Evolutionary conservation across 2,113 vertebrate genomes (phyloP).

Genomic region (Oryzias woworae): DNA sequence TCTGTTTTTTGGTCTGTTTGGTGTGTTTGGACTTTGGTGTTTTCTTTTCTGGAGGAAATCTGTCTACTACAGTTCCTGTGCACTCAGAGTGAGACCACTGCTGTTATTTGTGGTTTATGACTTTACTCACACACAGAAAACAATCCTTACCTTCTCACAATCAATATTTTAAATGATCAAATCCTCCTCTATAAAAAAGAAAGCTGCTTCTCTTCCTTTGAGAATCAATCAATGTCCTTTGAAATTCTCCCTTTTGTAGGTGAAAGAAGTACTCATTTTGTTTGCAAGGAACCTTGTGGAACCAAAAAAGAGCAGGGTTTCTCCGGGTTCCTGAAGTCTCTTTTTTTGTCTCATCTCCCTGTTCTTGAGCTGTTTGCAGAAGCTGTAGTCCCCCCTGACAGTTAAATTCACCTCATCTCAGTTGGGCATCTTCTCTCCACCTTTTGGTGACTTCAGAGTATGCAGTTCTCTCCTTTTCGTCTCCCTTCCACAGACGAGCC

Average conservation of each 20-base stretch:
- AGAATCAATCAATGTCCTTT: slow-evolving; percentile 1
- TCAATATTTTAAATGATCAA: slow-evolving; percentile 1
- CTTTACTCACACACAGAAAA: neutral
- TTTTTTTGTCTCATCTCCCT: neutral
- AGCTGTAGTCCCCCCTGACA: neutral
- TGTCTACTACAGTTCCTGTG: slow-evolving; percentile 4
- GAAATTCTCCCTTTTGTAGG: slow-evolving; percentile 7
- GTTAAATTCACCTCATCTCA: slow-evolving; percentile 58
- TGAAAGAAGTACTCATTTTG: slow-evolving; percentile 19
- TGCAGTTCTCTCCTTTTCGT: slow-evolving; percentile 78
- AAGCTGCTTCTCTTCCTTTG: neutral
- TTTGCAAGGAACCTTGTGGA: slow-evolving; percentile 22
- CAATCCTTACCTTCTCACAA: slow-evolving; percentile 1
- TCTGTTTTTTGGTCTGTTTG: neutral
- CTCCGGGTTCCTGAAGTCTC: slow-evolving; percentile 8
- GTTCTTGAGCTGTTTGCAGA: neutral
- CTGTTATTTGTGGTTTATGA: slow-evolving; percentile 10
- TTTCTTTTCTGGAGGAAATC: slow-evolving; percentile 17
- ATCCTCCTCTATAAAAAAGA: neutral
- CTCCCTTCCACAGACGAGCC: slow-evolving; percentile 86
- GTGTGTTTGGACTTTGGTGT: slow-evolving; percentile 19
- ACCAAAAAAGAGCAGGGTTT: slow-evolving; percentile 37
- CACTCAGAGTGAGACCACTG: slow-evolving; percentile 1
- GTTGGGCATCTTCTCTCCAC: slow-evolving; percentile 49
- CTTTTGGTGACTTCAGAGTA: slow-evolving; percentile 70